Evolutionary conservation across 2,113 vertebrate species (phyloP).

Genomic region (Actinemys pallida): DNA sequence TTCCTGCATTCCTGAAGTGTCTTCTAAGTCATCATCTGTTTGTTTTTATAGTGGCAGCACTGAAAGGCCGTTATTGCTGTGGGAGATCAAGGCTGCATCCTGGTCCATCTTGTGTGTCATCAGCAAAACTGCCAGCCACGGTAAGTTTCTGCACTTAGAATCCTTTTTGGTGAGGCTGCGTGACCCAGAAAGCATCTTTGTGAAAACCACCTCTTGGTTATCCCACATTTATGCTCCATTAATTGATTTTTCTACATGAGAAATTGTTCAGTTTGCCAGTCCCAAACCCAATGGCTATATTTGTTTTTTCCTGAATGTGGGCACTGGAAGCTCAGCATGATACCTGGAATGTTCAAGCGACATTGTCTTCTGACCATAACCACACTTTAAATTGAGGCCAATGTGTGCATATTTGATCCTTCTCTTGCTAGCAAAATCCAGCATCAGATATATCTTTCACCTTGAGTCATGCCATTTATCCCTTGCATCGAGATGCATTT

Average conservation of each 20-base stretch:
- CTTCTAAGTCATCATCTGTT: neutral
- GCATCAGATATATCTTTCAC: neutral
- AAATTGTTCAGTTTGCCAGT: neutral
- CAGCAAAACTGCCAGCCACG: neutral
- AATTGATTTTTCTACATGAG: neutral
- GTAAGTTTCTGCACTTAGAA: constrained; percentile 57
- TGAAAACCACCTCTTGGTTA: neutral
- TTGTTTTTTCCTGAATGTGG: neutral
- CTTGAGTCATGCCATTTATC: neutral
- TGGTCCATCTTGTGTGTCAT: neutral
- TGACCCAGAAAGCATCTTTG: neutral
- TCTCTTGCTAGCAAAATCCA: neutral
- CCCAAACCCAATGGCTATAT: neutral
- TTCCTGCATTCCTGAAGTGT: neutral
- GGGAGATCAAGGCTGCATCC: constrained; percentile 24
- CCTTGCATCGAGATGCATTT: neutral
- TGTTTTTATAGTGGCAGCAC: constrained; percentile 44
- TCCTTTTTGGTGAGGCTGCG: neutral
- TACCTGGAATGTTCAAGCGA: neutral
- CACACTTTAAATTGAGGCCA: neutral
- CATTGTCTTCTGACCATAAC: neutral
- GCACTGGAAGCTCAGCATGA: neutral
- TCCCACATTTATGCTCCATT: neutral
- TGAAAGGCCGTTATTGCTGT: neutral
- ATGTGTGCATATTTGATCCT: neutral